These are phyloP conservation scores for Myathropa florea DNA, from an alignment of 2,888 invertebrate species.

Conservation along the genomic window DNA sequence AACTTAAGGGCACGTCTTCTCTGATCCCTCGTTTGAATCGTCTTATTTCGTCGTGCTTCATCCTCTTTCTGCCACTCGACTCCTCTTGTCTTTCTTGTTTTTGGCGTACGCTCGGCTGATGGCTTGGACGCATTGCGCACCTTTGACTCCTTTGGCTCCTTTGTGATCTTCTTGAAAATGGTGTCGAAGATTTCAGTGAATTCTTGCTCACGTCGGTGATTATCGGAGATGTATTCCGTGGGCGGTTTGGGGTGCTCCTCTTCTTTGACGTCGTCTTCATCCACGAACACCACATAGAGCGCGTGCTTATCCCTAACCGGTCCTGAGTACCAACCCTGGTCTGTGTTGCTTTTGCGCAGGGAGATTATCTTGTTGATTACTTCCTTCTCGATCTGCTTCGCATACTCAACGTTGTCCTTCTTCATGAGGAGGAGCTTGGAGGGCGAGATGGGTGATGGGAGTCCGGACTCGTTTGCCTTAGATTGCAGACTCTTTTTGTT, in stretches of 20 bases:
- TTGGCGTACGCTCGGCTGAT: not conserved
- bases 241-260: not conserved
- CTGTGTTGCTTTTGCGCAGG: not conserved
- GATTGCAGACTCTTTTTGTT: not conserved
- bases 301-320: not conserved
- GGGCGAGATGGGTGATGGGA: not conserved
- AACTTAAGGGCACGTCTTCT: not conserved
- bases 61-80: not conserved
- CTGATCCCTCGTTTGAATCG: not conserved
- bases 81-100: not conserved
- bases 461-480: not conserved
- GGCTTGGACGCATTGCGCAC: conserved; percentile 61
- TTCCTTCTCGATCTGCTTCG: not conserved
- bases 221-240: not conserved
- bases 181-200: not conserved
- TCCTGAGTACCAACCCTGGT: not conserved
- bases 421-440: no score
- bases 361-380: not conserved
- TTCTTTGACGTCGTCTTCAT: not conserved
- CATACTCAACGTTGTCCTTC: not conserved
- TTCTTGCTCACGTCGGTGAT: not conserved
- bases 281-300: not conserved
- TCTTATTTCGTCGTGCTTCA: not conserved
- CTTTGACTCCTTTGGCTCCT: not conserved
- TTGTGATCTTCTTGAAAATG: not conserved